Conservation (phyloP, 2,113 vertebrate genomes). For the Nothobranchius kuhntae region DNA sequence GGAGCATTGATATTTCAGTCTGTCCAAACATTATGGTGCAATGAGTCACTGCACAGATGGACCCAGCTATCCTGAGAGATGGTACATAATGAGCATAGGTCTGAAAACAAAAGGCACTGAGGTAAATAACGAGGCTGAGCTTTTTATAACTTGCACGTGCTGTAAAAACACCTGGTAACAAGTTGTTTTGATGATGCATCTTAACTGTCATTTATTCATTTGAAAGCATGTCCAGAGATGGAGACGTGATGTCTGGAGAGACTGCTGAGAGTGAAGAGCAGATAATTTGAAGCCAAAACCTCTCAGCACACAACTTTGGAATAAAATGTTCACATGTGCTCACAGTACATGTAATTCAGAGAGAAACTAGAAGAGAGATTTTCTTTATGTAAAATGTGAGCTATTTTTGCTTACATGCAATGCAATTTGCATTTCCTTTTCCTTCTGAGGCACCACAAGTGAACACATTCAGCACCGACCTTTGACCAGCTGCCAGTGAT, state of each 20-base stretch:
- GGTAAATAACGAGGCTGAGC: background rate
- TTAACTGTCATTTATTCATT: background rate
- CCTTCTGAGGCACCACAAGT: background rate
- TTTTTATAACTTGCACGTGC: background rate
- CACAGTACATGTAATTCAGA: background rate
- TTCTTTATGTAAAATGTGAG: too few relatives aligned
- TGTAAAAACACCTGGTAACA: background rate
- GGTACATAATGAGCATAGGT: background rate
- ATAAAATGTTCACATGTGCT: background rate
- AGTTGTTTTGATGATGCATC: background rate
- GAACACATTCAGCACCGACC: slow-evolving; percentile 73
- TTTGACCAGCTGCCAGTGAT: slow-evolving; percentile 86
- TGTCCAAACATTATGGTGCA: background rate
- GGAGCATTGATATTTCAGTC: background rate
- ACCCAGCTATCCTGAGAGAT: background rate
- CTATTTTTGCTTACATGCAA: background rate
- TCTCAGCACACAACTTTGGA: background rate
- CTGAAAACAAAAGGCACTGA: background rate
- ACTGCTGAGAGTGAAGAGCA: background rate
- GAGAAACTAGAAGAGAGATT: background rate
- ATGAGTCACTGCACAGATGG: background rate
- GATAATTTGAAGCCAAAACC: background rate
- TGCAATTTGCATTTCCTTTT: background rate
- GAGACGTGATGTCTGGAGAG: background rate
- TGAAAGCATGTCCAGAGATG: background rate